Conservation (phyloP, 2,888 invertebrate genomes). For the Acleris literana region DNA sequence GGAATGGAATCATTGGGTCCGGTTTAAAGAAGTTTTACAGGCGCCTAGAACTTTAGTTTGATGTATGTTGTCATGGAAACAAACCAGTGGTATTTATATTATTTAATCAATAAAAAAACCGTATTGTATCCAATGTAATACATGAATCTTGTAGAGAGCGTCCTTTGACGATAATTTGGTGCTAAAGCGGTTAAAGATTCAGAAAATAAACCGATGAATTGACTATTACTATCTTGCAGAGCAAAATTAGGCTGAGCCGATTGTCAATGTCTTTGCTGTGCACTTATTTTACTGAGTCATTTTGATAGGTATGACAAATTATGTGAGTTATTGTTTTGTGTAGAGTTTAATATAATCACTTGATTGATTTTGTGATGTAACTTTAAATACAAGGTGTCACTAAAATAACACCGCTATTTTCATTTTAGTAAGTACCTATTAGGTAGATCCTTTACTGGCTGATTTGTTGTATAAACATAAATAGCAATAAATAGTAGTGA, state of each 20-base stretch:
- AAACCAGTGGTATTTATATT: too few species aligned
- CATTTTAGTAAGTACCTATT: neutral
- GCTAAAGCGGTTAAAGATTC: neutral
- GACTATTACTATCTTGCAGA: neutral
- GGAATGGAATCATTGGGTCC: too few species aligned
- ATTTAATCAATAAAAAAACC: too few species aligned
- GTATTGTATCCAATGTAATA: too few species aligned
- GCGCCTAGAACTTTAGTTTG: too few species aligned
- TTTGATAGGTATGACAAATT: slow-evolving; percentile 41
- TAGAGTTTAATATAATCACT: slow-evolving; percentile 50
- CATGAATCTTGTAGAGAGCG: too few species aligned
- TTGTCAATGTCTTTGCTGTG: slow-evolving; percentile 63
- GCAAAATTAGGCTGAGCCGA: slow-evolving; percentile 16
- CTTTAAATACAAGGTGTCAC: slow-evolving; percentile 49
- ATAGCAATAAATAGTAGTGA: too few species aligned
- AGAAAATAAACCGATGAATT: neutral
- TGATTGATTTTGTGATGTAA: slow-evolving; percentile 59
- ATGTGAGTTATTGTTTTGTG: slow-evolving; percentile 56
- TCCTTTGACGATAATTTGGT: neutral
- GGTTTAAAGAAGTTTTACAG: too few species aligned
- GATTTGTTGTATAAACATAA: too few species aligned
- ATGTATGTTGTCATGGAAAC: too few species aligned
- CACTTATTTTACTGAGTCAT: slow-evolving; percentile 56
- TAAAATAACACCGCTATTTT: slow-evolving; percentile 49
- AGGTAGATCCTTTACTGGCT: too few species aligned